Base-by-base conservation (phyloP, 2,113 vertebrate species). In the Gopherus flavomarginatus region DNA sequence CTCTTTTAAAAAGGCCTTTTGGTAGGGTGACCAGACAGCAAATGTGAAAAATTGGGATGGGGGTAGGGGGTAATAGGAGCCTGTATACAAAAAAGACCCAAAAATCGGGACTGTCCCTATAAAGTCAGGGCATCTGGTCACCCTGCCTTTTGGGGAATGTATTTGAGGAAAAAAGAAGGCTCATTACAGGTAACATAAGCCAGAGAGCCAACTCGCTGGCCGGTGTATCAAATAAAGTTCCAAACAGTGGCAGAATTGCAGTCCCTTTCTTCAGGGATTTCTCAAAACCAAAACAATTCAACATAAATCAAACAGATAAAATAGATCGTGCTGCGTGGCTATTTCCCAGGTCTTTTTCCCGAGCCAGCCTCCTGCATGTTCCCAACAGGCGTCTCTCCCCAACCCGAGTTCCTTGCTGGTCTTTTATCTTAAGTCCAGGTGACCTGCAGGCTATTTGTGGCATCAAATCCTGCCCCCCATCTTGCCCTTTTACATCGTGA, bases 191-290 rank as follows among this genome's bases (percentile, higher is more conserved):
- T 87, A 35, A 79, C 85, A 42, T 3, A 35, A 47, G 38, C 65
- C 88, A 92, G 93, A 50, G 79, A 13, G 4, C 11, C 77, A 27
- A 89, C 82, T 1, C 0, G 80, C 65, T 62, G 54, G 88, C 24
- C 87, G 82, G 86, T 17, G 91, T 90, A 90, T 81, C 86, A 31
- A 10, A 94, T 91, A 85, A 94, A 89, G 62, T 75, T 90, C 88
- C 31, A 59, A 85, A 80, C 0, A 59, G 83, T 90, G 86, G 88
- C 88, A 79, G 24, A 17, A 47, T 81, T n/a, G 19, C 26, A 22
- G 27, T 57, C 31, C 35, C 59, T 94, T 94, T 90, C 94, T 94
- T 69, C 75, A 91, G 88, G 81, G 49, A 24, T 87, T 94, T 59
- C 56, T 75, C 86, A 50, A 92, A 95, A 93, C 79, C 62, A 90